These are phyloP conservation scores for Canis aureus DNA, from an alignment of 2,113 vertebrate species.

Conservation along the genomic window DNA sequence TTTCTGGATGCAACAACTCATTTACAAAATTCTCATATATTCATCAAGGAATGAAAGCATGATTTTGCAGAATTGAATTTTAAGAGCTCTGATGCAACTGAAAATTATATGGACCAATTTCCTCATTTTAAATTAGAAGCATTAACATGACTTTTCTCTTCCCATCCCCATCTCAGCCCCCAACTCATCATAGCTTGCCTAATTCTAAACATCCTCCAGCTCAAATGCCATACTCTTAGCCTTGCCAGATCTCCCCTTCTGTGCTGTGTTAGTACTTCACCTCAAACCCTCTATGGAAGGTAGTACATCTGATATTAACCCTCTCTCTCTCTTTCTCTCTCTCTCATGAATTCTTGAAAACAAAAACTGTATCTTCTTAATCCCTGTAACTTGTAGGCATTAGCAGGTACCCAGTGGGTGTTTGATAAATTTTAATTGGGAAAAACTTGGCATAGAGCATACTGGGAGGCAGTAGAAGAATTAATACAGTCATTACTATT, in stretches of 20 bases:
- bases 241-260: not conserved
- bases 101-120: slow-evolving; percentile 70
- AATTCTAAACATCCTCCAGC: not conserved
- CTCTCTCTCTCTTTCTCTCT: too few species aligned
- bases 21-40: slow-evolving; percentile 76
- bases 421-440: not conserved
- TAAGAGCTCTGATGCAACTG: slow-evolving; percentile 59
- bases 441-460: not conserved
- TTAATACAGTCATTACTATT: not conserved
- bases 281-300: not conserved
- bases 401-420: not conserved
- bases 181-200: not conserved
- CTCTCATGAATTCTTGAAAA: not conserved
- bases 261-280: slow-evolving; percentile 8
- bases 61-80: slow-evolving; percentile 73
- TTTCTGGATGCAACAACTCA: slow-evolving; percentile 73
- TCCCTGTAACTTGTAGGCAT: not conserved
- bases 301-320: not conserved
- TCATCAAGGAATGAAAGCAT: slow-evolving; percentile 69
- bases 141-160: slow-evolving; percentile 55
- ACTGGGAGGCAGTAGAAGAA: not conserved
- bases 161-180: not conserved
- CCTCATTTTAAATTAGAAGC: slow-evolving; percentile 72
- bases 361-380: not conserved
- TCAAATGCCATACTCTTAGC: not conserved